phyloP scores from a whole-genome alignment of 2,888 invertebrate genomes.

The Eupithecia subumbrata region DNA sequence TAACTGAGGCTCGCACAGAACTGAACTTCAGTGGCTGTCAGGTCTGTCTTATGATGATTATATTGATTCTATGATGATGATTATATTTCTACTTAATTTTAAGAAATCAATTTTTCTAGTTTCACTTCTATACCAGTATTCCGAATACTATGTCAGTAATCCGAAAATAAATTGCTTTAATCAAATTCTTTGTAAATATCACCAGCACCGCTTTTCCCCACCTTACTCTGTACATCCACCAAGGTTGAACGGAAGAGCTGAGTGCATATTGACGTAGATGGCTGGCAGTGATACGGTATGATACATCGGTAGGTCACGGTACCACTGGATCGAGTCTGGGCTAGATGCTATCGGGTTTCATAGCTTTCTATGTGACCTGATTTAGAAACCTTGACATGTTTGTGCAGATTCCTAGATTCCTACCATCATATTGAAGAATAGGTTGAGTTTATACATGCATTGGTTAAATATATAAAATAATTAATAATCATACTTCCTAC shows the following conservation, averaged over 20 bases:
- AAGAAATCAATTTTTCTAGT: too few species aligned
- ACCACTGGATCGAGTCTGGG: constrained; percentile 24
- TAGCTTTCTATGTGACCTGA: constrained; percentile 6
- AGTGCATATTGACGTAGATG: constrained; percentile 43
- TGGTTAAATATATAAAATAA: too few species aligned
- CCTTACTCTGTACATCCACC: neutral
- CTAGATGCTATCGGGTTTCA: constrained; percentile 19
- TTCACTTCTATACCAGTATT: too few species aligned
- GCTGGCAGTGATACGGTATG: constrained; percentile 42
- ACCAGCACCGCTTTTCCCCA: neutral
- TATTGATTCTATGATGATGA: too few species aligned
- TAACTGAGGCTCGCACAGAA: too few species aligned
- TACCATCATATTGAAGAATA: neutral
- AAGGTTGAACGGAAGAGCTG: constrained; percentile 46
- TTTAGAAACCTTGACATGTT: constrained; percentile 5
- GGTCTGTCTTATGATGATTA: too few species aligned
- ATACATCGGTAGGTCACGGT: constrained; percentile 28
- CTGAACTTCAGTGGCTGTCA: too few species aligned
- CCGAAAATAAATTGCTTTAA: too few species aligned
- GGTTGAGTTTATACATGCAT: too few species aligned
- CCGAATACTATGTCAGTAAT: too few species aligned
- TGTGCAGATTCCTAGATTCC: neutral
- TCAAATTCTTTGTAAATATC: neutral
- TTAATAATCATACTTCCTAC: too few species aligned
- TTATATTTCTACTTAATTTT: too few species aligned